Evolutionary conservation across 2,888 invertebrate genomes (phyloP).

Genomic region (Sesia bembeciformis): DNA sequence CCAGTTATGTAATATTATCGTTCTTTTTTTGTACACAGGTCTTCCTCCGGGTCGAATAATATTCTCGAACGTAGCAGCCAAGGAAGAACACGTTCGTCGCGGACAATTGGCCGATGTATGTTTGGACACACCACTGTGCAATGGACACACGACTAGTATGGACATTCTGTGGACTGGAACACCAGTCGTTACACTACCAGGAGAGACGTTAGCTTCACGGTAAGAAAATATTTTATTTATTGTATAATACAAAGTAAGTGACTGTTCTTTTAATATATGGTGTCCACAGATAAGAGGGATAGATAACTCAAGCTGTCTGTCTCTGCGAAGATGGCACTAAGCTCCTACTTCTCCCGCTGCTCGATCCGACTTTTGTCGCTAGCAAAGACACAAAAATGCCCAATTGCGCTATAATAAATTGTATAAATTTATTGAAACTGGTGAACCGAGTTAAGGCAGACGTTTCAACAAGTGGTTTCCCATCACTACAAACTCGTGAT

Average conservation of each 20-base stretch:
- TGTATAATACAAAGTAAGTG: not conserved
- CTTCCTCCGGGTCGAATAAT: conserved; percentile 88
- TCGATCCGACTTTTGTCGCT: no score
- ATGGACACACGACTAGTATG: conserved; percentile 99
- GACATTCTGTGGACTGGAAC: conserved; percentile 99
- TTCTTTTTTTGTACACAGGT: conserved; percentile 37
- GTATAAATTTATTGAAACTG: no score
- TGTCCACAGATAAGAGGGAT: no score
- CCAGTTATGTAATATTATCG: not conserved
- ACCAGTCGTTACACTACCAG: conserved; percentile 96
- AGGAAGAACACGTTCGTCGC: conserved; percentile 97
- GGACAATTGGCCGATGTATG: conserved; percentile 99
- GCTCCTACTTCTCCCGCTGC: no score
- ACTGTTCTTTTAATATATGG: no score
- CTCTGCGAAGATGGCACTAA: no score
- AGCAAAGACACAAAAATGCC: no score
- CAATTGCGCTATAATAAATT: no score
- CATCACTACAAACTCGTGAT: no score
- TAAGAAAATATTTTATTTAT: conserved; percentile 18
- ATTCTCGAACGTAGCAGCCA: conserved; percentile 99
- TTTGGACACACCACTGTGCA: conserved; percentile 98
- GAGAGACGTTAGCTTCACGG: conserved; percentile 85
- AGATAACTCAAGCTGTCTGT: no score
- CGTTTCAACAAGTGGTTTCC: no score
- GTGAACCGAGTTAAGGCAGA: no score